Evolutionary conservation across 2,888 invertebrate genomes (phyloP).

Genomic region (Aspidiotus rigidus): DNA sequence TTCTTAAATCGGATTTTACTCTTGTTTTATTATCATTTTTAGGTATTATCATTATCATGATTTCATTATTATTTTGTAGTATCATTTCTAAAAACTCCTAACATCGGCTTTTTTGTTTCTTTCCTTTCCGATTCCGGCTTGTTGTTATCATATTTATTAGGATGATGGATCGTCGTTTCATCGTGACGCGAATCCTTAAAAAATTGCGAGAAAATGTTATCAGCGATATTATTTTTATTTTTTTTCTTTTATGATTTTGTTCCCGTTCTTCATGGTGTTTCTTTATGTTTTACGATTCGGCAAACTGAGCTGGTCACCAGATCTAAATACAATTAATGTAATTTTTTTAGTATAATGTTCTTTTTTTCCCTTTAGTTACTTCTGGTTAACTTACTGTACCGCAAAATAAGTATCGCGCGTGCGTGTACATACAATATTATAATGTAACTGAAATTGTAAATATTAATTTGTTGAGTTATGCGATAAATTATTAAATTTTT

Average conservation of each 20-base stretch:
- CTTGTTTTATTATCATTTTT: neutral
- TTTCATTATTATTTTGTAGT: neutral
- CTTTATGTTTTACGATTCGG: neutral
- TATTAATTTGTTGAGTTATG: slow-evolving; percentile 27
- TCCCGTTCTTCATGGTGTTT: neutral
- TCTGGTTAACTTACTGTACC: neutral
- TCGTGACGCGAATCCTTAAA: no score
- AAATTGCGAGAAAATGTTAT: no score
- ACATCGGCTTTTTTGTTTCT: neutral
- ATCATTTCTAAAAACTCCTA: neutral
- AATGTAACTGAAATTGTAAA: neutral
- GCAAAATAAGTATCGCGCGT: neutral
- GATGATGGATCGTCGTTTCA: no score
- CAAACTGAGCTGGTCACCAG: neutral
- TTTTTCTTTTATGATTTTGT: neutral
- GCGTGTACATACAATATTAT: neutral
- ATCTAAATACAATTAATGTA: neutral
- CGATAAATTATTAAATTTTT: slow-evolving; percentile 30
- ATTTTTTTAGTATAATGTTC: neutral
- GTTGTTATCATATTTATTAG: no score
- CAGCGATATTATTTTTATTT: neutral
- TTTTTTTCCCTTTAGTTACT: neutral
- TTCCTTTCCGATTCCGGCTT: neutral
- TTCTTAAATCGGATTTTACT: neutral
- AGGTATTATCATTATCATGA: neutral